phyloP scores from a whole-genome alignment of 2,113 vertebrate genomes.

The Ardeotis arabs region DNA sequence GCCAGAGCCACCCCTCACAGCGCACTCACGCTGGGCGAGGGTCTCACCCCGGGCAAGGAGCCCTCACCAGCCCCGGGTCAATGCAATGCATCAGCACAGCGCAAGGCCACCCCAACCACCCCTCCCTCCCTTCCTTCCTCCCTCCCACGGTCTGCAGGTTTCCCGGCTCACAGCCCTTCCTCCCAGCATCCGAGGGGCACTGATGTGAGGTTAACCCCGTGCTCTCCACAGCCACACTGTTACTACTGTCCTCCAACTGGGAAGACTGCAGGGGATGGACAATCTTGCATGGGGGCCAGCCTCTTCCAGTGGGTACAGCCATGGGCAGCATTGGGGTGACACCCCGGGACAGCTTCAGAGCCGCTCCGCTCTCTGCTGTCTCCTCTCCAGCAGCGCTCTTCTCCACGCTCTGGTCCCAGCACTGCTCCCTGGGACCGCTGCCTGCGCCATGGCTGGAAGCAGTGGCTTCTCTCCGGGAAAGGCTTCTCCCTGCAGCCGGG shows the following conservation, averaged over 20 bases:
- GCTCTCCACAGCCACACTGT: background rate
- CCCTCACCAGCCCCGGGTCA: background rate
- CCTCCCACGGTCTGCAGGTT: background rate
- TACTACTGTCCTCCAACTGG: background rate
- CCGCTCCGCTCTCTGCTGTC: background rate
- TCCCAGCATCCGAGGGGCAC: background rate
- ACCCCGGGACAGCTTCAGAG: background rate
- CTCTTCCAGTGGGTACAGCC: background rate
- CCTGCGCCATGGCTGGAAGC: background rate
- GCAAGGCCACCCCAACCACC: background rate
- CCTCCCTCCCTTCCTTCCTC: background rate
- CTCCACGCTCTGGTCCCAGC: background rate
- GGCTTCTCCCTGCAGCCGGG: background rate
- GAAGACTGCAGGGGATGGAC: background rate
- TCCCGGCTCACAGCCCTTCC: background rate
- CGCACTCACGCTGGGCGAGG: accelerated
- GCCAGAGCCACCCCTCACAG: background rate
- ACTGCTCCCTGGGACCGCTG: background rate
- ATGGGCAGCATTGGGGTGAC: accelerated
- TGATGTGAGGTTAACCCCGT: background rate
- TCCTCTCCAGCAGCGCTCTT: background rate
- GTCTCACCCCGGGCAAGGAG: background rate
- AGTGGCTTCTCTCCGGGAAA: background rate
- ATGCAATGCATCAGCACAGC: background rate
- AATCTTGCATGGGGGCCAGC: background rate